Conservation (phyloP, 2,113 vertebrate genomes). For the Ophiodon elongatus region DNA sequence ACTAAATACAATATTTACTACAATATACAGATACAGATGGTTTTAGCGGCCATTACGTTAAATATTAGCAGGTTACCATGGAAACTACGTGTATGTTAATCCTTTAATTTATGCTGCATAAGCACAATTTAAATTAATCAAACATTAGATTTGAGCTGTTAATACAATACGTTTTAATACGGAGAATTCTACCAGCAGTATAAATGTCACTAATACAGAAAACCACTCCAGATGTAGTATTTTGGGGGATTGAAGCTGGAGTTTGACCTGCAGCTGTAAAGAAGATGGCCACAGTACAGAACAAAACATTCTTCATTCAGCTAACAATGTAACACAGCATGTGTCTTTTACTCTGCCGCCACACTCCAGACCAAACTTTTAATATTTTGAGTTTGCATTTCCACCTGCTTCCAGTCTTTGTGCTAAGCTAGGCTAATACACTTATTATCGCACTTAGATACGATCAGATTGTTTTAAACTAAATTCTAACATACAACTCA, state of each 20-base stretch:
- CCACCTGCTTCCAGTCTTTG: background rate
- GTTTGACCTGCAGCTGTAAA: background rate
- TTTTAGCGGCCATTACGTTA: too few species aligned
- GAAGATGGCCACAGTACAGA: background rate
- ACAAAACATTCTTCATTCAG: background rate
- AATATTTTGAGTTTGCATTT: background rate
- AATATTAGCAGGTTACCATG: too few species aligned
- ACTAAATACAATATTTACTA: background rate
- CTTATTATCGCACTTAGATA: background rate
- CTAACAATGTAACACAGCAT: background rate
- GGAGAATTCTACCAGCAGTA: background rate
- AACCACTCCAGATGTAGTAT: background rate
- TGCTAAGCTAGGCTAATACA: constrained; percentile 10
- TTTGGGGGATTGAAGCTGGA: background rate
- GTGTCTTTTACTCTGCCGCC: background rate
- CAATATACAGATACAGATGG: background rate
- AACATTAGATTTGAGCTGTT: background rate
- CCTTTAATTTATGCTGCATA: background rate
- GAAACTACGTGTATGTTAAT: background rate
- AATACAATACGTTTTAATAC: background rate
- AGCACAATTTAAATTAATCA: background rate
- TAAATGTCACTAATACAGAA: background rate
- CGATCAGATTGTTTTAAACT: background rate
- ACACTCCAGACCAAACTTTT: background rate
- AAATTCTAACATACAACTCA: constrained; percentile 46